These are phyloP conservation scores for Sericinus montela DNA, from an alignment of 2,888 invertebrate species.

Conservation along the genomic window DNA sequence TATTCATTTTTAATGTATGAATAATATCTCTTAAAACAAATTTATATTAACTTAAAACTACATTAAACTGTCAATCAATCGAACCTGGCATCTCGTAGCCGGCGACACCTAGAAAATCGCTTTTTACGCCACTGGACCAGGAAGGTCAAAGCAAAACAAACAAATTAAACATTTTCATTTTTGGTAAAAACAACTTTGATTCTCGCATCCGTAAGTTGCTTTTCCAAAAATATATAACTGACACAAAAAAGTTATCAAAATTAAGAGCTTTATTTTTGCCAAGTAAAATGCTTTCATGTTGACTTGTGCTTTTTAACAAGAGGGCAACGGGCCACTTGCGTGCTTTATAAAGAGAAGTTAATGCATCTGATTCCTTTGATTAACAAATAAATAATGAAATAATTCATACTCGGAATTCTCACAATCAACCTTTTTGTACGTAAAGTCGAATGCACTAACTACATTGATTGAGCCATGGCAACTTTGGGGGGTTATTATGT, in stretches of 20 bases:
- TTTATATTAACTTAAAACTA: no score
- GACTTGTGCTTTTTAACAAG: background rate
- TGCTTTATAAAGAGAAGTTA: conserved; percentile 13
- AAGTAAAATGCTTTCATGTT: conserved; percentile 1
- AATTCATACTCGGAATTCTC: conserved; percentile 6
- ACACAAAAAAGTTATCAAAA: background rate
- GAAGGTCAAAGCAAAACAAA: no score
- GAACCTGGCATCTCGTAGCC: no score
- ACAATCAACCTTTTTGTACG: background rate
- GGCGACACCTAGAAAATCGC: no score
- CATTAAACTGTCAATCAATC: no score
- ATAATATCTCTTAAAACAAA: no score
- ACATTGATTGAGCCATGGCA: background rate
- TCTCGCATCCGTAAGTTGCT: background rate
- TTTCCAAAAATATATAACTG: background rate
- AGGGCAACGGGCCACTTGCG: conserved; percentile 5
- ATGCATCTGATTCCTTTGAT: conserved; percentile 10
- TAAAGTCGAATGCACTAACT: background rate
- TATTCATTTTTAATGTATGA: no score
- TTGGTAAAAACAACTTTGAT: background rate
- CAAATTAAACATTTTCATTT: background rate
- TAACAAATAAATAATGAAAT: conserved; percentile 14
- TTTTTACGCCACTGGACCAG: no score
- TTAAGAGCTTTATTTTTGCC: conserved; percentile 7
- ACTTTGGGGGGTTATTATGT: conserved; percentile 4